Evolutionary conservation across 1,140 invertebrate genomes (phyloP).

Genomic region (Saccostrea cuccullata): DNA sequence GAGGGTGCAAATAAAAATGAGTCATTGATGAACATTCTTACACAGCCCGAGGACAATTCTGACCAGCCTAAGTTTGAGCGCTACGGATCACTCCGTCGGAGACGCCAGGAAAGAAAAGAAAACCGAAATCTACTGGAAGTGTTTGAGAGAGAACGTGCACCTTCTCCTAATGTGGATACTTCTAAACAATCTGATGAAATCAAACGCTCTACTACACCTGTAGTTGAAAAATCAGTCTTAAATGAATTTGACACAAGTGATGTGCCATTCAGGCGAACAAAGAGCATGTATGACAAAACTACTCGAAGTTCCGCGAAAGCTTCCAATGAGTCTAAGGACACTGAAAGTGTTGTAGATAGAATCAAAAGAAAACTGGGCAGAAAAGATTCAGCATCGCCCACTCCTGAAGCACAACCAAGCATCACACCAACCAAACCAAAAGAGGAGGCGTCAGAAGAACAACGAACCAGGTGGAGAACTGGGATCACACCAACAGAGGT

Average conservation of each 20-base stretch:
- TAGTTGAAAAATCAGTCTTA: not conserved
- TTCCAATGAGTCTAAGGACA: constrained; percentile 46
- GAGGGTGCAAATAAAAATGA: constrained; percentile 52
- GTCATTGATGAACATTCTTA: constrained; percentile 69
- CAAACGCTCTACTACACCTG: not conserved
- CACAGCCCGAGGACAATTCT: constrained; percentile 57
- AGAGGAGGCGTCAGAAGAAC: constrained; percentile 52
- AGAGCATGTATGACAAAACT: constrained; percentile 66
- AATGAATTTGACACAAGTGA: constrained; percentile 26
- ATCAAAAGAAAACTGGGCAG: constrained; percentile 56
- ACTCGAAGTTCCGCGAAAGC: constrained; percentile 40
- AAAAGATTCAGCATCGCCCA: constrained; percentile 43
- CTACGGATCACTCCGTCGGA: constrained; percentile 66
- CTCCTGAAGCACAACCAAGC: constrained; percentile 23
- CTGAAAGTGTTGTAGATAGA: constrained; percentile 56
- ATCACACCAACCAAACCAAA: constrained; percentile 43
- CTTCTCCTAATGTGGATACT: constrained; percentile 66
- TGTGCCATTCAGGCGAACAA: constrained; percentile 57
- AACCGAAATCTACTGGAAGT: constrained; percentile 60
- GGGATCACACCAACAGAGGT: constrained; percentile 51
- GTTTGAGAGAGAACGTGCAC: constrained; percentile 68
- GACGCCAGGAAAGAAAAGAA: constrained; percentile 63
- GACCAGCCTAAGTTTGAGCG: constrained; percentile 66
- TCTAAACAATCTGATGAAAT: constrained; percentile 1
- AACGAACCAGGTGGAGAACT: constrained; percentile 59